Percentiles rank a stretch among this genome's conserved stretches.
phyloP scores from a whole-genome alignment of 1,140 invertebrate species.

The Leucophenga varia region DNA sequence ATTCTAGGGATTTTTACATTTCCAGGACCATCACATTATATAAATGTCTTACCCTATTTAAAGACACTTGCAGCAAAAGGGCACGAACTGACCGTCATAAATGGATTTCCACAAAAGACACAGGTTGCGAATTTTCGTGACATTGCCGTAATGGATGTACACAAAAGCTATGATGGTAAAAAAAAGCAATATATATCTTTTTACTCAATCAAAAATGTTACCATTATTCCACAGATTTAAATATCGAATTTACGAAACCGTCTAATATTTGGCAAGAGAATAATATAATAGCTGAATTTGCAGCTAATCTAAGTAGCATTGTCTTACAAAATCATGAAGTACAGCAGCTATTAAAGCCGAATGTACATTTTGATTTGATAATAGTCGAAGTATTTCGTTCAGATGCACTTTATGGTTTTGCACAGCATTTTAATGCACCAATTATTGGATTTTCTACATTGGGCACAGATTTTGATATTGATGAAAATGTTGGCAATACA shows the following conservation, averaged over 20 bases:
- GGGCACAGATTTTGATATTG: slow-evolving; percentile 11
- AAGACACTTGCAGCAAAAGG: slow-evolving; percentile 63
- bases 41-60: slow-evolving; percentile 56
- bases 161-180: slow-evolving; percentile 1
- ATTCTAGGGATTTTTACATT: slow-evolving; percentile 16
- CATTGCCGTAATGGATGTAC: slow-evolving; percentile 4
- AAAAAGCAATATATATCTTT: neutral
- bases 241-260: neutral
- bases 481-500: slow-evolving; percentile 18
- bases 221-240: slow-evolving; percentile 1
- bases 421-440: slow-evolving; percentile 19
- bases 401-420: slow-evolving; percentile 20
- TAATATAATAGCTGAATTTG: slow-evolving; percentile 29
- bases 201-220: too few species aligned
- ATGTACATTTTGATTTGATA: slow-evolving; percentile 24
- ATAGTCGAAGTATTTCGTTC: slow-evolving; percentile 18
- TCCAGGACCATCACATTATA: slow-evolving; percentile 14
- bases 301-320: slow-evolving; percentile 8
- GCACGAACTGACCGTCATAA: slow-evolving; percentile 67
- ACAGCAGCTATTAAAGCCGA: slow-evolving; percentile 20
- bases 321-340: slow-evolving; percentile 30
- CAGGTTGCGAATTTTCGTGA: slow-evolving; percentile 16
- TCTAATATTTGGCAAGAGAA: slow-evolving; percentile 31
- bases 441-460: slow-evolving; percentile 21
- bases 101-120: slow-evolving; percentile 60